Conservation (phyloP, 92 coral and sea anemone genomes). For the Plumapathes pennacea region DNA sequence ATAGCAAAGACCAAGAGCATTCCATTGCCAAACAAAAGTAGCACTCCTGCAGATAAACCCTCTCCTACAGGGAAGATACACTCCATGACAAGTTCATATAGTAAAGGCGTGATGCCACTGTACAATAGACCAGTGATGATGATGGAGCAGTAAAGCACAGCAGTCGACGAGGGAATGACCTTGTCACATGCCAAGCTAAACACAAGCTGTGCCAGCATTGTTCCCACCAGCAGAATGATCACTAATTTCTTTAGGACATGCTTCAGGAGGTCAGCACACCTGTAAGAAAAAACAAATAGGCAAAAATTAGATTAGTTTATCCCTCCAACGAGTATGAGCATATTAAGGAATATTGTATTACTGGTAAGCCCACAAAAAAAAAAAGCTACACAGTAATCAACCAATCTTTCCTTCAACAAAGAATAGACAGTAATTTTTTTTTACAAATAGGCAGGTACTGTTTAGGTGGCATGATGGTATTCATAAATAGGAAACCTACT, state of each 20-base stretch:
- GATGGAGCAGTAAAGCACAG: slow-evolving; percentile 50
- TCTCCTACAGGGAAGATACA: slow-evolving; percentile 68
- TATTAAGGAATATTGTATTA: too few species aligned
- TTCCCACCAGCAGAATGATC: slow-evolving; percentile 41
- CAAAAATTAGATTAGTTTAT: too few species aligned
- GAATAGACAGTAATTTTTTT: too few species aligned
- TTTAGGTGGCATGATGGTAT: too few species aligned
- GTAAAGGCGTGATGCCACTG: slow-evolving; percentile 52
- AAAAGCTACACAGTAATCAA: too few species aligned
- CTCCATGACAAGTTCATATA: slow-evolving; percentile 70
- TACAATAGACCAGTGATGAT: slow-evolving; percentile 60
- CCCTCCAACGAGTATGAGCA: too few species aligned
- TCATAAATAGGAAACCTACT: too few species aligned
- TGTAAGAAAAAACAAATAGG: too few species aligned
- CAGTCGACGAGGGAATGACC: slow-evolving; percentile 60
- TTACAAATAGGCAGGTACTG: too few species aligned
- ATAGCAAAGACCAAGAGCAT: slow-evolving; percentile 42
- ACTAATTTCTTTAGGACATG: slow-evolving; percentile 54
- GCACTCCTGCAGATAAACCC: slow-evolving; percentile 49
- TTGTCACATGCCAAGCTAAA: slow-evolving; percentile 61
- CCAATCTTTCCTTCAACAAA: too few species aligned
- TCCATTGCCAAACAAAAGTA: slow-evolving; percentile 35
- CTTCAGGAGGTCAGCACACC: slow-evolving; percentile 53
- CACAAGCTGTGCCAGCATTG: slow-evolving; percentile 45
- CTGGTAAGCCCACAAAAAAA: too few species aligned